Evolutionary conservation across 2,797 vertebrate genomes (phyloP), one percentile per base, ranked within the genome.

Genomic region (Ceryle rudis): DNA sequence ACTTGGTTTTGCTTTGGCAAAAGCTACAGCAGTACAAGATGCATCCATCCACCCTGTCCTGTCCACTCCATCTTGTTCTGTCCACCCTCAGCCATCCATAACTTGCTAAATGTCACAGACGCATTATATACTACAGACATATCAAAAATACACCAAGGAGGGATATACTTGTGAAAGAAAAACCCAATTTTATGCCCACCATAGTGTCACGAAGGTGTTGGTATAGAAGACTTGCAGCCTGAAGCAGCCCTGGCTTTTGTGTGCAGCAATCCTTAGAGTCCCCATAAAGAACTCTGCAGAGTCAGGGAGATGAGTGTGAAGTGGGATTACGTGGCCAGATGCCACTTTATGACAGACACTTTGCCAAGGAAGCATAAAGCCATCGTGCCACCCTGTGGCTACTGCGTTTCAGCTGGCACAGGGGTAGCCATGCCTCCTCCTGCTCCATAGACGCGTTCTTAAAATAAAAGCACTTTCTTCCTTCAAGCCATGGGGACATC

Each of bases 261-360:
- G 0, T 23, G 1, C 7, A 25, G 0, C 29, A 2, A 0, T 18
- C 41, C 75, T 37, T 1, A 2, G 12, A 6, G n/a, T 23, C 33
- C 18, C 55, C 26, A 2, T 1, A 3, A 20, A 4, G 25, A 51
- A 58, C 49, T 65, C 62, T 37, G 81, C 31, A 5, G 66, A 0
- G 25, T 3, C 3, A 14, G 47, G 31, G 7, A 28, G 5, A 6
- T 7, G 6, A 8, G 71, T 46, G 0, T 5, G 0, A 20, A 0
- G n/a, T 4, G 33, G 67, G 49, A 60, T 22, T 4, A 18, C 0
- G 3, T 3, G n/a, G n/a, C 20, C 41, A 33, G 72, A 5, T 23
- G 42, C 49, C 14, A 3, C 71, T 11, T 2, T 4, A 3, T 2
- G 46, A 29, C 64, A 12, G 26, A 3, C 2, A 2, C 3, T 1